These are phyloP conservation scores for Acanthurus leucopareius DNA, from an alignment of 2,797 vertebrate species.

Conservation along the genomic window DNA sequence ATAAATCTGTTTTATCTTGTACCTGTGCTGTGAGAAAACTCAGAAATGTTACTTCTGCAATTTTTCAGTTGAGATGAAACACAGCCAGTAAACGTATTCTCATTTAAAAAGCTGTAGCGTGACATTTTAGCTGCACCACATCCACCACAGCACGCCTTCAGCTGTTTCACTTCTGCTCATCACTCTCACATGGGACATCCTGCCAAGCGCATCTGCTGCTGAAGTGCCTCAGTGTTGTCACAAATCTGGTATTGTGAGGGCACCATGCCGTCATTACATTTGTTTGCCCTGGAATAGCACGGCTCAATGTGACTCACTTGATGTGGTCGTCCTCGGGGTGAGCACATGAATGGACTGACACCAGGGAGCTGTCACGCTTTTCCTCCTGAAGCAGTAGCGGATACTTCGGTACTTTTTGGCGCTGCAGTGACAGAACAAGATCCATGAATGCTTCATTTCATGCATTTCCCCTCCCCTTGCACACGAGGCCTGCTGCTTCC, in stretches of 20 bases:
- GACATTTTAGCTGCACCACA: constrained; percentile 52
- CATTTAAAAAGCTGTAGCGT: constrained; percentile 44
- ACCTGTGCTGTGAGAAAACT: not conserved
- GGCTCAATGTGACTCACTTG: constrained; percentile 26
- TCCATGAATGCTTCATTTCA: constrained; percentile 24
- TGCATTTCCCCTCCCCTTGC: not conserved
- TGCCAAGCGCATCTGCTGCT: constrained; percentile 52
- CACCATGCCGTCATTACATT: constrained; percentile 15
- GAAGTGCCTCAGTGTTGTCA: not conserved
- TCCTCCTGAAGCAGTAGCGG: constrained; percentile 13
- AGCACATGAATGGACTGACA: constrained; percentile 42
- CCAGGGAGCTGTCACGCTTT: constrained; percentile 1
- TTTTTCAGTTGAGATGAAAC: constrained; percentile 11
- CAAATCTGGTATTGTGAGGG: constrained; percentile 26
- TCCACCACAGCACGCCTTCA: constrained; percentile 41
- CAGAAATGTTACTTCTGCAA: not conserved
- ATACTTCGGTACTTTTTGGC: constrained; percentile 20
- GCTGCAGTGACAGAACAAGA: constrained; percentile 25
- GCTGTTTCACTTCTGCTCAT: constrained; percentile 74
- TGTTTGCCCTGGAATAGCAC: constrained; percentile 14
- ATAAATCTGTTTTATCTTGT: not conserved
- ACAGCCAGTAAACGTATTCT: not conserved
- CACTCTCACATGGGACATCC: constrained; percentile 68
- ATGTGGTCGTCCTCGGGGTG: constrained; percentile 2
- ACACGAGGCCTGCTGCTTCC: constrained; percentile 45